Conservation (phyloP, 2,888 invertebrate genomes). For the Protonemura montana region DNA sequence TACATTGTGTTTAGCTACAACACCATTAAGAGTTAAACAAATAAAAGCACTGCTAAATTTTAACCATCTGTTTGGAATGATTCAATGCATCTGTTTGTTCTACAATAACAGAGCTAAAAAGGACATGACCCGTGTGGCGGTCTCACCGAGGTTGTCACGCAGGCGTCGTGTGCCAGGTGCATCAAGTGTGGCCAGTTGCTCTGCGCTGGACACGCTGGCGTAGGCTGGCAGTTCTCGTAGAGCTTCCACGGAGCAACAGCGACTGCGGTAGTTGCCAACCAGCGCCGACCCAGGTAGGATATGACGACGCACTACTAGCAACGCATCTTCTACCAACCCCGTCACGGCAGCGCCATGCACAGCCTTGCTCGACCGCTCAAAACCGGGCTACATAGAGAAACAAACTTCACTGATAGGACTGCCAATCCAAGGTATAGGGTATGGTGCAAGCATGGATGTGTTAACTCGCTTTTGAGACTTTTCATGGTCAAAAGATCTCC, state of each 20-base stretch:
- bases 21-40: no score
- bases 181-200: conserved; percentile 59
- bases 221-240: conserved; percentile 55
- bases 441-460: no score
- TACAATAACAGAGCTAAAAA: no score
- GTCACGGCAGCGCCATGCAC: conserved; percentile 28
- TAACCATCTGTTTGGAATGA: no score
- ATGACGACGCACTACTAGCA: conserved; percentile 56
- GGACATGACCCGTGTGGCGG: conserved; percentile 51
- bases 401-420: no score
- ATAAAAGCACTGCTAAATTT: no score
- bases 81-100: no score
- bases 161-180: conserved; percentile 59
- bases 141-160: conserved; percentile 59
- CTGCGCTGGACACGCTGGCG: conserved; percentile 58
- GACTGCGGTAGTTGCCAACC: conserved; percentile 58
- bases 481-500: no score
- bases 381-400: no score
- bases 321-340: conserved; percentile 57
- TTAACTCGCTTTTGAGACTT: no score
- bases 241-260: conserved; percentile 57
- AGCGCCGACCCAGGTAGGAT: conserved; percentile 59
- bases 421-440: no score
- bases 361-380: neutral
- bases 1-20: no score